Base-by-base conservation (phyloP, 2,888 invertebrate species). In the Lagria hirta region DNA sequence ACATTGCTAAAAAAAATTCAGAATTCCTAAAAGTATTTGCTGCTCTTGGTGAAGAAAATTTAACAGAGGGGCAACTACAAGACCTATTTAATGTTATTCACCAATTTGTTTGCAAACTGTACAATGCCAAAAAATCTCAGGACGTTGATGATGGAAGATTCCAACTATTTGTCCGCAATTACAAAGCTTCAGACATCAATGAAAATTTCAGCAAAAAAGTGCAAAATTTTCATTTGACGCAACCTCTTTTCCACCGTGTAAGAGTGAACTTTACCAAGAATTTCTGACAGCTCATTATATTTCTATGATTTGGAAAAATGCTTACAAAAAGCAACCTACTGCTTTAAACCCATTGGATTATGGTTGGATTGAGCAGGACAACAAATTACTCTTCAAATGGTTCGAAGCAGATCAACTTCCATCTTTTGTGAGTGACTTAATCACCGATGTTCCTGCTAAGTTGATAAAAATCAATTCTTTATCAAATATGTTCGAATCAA, bases 401-500 rank as follows among this genome's bases (percentile, higher is more conserved):
- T 57, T 56, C 26, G 54, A 55, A 15, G 56, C 54, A 17, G 54
- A 58, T 48, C 57, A 57, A 47, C 36, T 61, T 20, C 57, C 57
- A 28, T 6, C 4, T 28, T 11, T 28, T 28, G 28, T 28, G 4
- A 28, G 28, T 14, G 11, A 28, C 11, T 28, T 28, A 11, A 12
- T 28, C 11, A 28, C 10, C 26, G 8, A 18, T 18, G 8, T 24
- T 8, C 11, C 26, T 24, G 26, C 7, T 24, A 24, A 24, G 26
- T 24, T 24, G 11, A 24, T 24, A 24, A 24, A n/a, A n/a, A n/a
- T n/a, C n/a, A n/a, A n/a, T n/a, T n/a, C n/a, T n/a, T n/a, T 20
- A 20, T 6, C n/a, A 7, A 44, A 23, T 16, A n/a, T n/a, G n/a
- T n/a, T n/a, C n/a, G n/a, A n/a, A n/a, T n/a, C n/a, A n/a, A n/a